Evolutionary conservation across 1,140 invertebrate species (phyloP).

Genomic region (Mylabris phalerata): DNA sequence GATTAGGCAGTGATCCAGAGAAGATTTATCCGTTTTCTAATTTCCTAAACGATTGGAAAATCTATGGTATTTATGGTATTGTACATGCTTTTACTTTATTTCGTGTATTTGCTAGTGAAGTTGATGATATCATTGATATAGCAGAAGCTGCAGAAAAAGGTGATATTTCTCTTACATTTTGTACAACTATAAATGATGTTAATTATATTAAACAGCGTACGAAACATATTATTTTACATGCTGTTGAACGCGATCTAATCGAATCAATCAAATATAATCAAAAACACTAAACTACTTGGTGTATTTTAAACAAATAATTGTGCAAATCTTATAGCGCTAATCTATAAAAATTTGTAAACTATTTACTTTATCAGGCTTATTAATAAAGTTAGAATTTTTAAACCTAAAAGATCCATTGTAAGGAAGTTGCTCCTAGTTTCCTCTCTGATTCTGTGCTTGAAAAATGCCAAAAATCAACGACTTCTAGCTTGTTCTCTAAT

Average conservation of each 20-base stretch:
- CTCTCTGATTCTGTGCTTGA: too few species aligned
- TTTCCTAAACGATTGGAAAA: constrained; percentile 21
- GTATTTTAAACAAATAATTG: too few species aligned
- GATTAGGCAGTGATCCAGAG: neutral
- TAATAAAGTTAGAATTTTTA: too few species aligned
- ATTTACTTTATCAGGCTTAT: too few species aligned
- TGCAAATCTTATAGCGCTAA: too few species aligned
- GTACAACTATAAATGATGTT: neutral
- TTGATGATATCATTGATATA: constrained; percentile 9
- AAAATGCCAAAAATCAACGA: too few species aligned
- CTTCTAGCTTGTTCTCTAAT: too few species aligned
- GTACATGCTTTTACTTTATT: constrained; percentile 36
- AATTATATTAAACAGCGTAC: neutral
- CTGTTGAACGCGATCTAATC: constrained; percentile 2
- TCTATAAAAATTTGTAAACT: too few species aligned
- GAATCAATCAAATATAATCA: neutral
- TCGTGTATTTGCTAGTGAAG: neutral
- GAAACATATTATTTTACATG: neutral
- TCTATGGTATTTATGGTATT: constrained; percentile 36
- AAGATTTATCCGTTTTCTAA: neutral
- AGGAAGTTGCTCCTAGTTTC: too few species aligned
- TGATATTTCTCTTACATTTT: neutral
- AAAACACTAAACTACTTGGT: too few species aligned
- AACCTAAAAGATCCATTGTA: too few species aligned
- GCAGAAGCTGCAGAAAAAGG: constrained; percentile 5